Conservation (phyloP, 2,797 vertebrate genomes). For the Diplodus sargus region DNA sequence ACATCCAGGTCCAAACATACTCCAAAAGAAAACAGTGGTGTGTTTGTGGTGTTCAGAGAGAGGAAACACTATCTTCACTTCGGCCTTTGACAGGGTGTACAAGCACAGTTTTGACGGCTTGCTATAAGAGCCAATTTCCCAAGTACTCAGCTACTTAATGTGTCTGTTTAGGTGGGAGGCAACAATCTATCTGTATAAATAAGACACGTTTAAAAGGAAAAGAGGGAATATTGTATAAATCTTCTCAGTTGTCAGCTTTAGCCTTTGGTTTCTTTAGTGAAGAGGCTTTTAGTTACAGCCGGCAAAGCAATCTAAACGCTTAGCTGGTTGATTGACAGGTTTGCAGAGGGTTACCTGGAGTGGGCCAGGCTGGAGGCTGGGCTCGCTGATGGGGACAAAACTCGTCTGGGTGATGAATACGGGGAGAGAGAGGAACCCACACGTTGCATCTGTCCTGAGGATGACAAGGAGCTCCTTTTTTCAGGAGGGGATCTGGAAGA, state of each 20-base stretch:
- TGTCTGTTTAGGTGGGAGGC: neutral
- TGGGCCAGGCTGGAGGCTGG: conserved; percentile 91
- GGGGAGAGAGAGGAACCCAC: conserved; percentile 88
- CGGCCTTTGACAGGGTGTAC: neutral
- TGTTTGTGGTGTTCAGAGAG: neutral
- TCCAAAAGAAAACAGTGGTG: neutral
- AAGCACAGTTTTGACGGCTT: conserved; percentile 21
- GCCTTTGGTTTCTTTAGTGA: neutral
- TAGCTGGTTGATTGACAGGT: conserved; percentile 15
- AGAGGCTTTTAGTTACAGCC: neutral
- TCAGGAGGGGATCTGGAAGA: conserved; percentile 86
- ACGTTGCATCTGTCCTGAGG: conserved; percentile 78
- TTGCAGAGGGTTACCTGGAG: conserved; percentile 86
- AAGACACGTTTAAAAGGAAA: neutral
- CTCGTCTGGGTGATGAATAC: conserved; percentile 86
- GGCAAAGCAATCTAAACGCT: conserved; percentile 1
- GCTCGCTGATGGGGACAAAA: conserved; percentile 91
- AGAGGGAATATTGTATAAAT: neutral
- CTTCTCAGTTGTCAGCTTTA: neutral
- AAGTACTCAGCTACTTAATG: neutral
- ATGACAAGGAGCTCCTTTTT: conserved; percentile 84
- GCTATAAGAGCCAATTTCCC: neutral
- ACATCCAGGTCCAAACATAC: too few species aligned
- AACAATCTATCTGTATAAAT: conserved; percentile 4
- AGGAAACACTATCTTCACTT: conserved; percentile 3